phyloP scores from a whole-genome alignment of 2,113 vertebrate genomes.

The Tachysurus vachellii region DNA sequence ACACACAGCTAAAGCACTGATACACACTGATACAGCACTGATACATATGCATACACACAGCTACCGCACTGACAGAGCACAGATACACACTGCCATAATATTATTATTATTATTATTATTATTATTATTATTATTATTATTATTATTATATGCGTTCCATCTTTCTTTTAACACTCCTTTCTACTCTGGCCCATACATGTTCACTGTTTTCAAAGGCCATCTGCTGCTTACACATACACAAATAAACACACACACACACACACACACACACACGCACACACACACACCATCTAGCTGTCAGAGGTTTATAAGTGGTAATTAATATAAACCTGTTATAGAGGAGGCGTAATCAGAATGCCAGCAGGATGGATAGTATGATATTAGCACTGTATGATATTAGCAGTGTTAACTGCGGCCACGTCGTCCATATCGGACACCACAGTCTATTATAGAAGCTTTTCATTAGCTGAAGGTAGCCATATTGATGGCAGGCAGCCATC shows the following conservation, averaged over 20 bases:
- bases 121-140: not conserved
- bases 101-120: not conserved
- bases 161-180: not conserved
- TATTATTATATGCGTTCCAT: not conserved
- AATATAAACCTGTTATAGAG: conserved; percentile 1
- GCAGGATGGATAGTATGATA: not conserved
- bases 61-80: too few relatives aligned
- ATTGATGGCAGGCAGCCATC: conserved; percentile 49
- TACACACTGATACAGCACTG: too few relatives aligned
- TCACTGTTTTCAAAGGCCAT: not conserved
- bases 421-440: conserved; percentile 1
- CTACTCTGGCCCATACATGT: not conserved
- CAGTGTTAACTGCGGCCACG: not conserved
- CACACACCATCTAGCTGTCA: not conserved
- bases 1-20: too few relatives aligned
- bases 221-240: not conserved
- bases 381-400: not conserved
- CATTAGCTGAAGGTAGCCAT: conserved; percentile 37
- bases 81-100: not conserved
- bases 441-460: conserved; percentile 21
- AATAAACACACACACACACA: conserved; percentile 23
- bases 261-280: conserved; percentile 33
- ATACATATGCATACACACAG: too few relatives aligned
- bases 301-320: not conserved
- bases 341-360: not conserved